Conservation (phyloP, 2,113 vertebrate species). For the Bos javanicus region DNA sequence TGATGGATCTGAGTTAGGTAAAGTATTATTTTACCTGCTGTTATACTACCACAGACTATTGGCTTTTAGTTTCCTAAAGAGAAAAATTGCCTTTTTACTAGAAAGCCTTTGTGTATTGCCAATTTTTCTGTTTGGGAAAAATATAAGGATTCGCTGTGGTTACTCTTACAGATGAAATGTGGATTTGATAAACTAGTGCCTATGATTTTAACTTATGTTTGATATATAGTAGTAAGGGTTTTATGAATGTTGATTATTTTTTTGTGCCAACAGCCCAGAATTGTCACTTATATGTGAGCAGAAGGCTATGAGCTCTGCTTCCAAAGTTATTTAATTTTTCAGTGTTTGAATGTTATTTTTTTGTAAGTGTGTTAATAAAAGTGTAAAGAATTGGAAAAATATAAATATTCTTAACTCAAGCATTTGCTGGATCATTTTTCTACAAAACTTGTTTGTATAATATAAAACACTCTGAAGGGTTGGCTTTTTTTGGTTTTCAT, state of each 20-base stretch:
- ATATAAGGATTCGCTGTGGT: slow-evolving; percentile 80
- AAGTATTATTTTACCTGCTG: slow-evolving; percentile 75
- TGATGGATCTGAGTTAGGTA: slow-evolving; percentile 76
- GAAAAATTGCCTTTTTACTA: slow-evolving; percentile 78
- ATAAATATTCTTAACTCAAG: slow-evolving; percentile 87
- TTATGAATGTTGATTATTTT: slow-evolving; percentile 89
- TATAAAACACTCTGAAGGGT: slow-evolving; percentile 59
- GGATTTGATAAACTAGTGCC: slow-evolving; percentile 95
- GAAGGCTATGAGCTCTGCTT: slow-evolving; percentile 84
- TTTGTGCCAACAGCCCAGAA: slow-evolving; percentile 90
- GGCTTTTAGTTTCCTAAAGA: slow-evolving; percentile 77
- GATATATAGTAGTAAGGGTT: slow-evolving; percentile 83
- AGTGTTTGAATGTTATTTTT: slow-evolving; percentile 87
- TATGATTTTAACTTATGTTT: slow-evolving; percentile 94
- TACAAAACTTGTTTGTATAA: slow-evolving; percentile 66
- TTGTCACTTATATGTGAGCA: slow-evolving; percentile 90
- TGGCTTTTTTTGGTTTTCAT: slow-evolving; percentile 71
- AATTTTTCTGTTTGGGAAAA: slow-evolving; percentile 82
- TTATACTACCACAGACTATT: slow-evolving; percentile 75
- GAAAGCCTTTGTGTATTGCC: slow-evolving; percentile 79
- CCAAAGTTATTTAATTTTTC: slow-evolving; percentile 88
- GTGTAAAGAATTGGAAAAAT: slow-evolving; percentile 84
- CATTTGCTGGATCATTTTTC: slow-evolving; percentile 77
- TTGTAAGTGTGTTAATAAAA: slow-evolving; percentile 87
- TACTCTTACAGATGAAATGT: slow-evolving; percentile 79